These are phyloP conservation scores for Rhinophrynus dorsalis DNA, from an alignment of 2,797 vertebrate species.

Conservation along the genomic window DNA sequence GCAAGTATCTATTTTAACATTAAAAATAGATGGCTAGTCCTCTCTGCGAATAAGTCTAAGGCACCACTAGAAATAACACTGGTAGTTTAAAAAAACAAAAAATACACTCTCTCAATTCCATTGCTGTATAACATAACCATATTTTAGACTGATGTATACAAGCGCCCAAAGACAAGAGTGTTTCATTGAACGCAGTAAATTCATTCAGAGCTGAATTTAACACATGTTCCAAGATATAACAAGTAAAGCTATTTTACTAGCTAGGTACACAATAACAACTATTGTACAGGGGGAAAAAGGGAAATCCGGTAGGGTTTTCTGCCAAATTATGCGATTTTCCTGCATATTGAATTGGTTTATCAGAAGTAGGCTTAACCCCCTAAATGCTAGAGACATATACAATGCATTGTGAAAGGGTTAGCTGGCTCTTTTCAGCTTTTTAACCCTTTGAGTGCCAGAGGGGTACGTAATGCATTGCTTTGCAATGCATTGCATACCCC, in stretches of 20 bases:
- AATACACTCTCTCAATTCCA: background rate
- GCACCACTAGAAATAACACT: background rate
- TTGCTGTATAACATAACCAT: constrained; percentile 23
- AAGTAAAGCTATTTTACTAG: constrained; percentile 68
- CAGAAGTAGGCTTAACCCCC: constrained; percentile 50
- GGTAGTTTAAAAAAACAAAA: background rate
- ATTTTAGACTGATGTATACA: constrained; percentile 31
- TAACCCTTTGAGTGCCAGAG: no score
- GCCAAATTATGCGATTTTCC: constrained; percentile 61
- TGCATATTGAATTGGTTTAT: constrained; percentile 59
- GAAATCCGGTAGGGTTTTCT: constrained; percentile 61
- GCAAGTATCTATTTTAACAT: no score
- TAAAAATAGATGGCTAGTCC: no score
- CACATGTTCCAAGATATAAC: constrained; percentile 65
- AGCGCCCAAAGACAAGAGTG: constrained; percentile 56
- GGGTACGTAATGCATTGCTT: no score
- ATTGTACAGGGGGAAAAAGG: constrained; percentile 56
- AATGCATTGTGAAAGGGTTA: no score
- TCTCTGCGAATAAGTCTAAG: no score
- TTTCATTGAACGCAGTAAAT: constrained; percentile 64
- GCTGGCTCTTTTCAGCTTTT: no score
- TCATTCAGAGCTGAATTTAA: constrained; percentile 66
- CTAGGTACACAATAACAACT: constrained; percentile 58
- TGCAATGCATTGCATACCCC: no score
- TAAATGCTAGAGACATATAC: no score